A percentile compares a stretch with the other conserved stretches of the same genome.
These are phyloP conservation scores for Drosophila anomalata DNA, from an alignment of 2,888 invertebrate species.

Conservation along the genomic window DNA sequence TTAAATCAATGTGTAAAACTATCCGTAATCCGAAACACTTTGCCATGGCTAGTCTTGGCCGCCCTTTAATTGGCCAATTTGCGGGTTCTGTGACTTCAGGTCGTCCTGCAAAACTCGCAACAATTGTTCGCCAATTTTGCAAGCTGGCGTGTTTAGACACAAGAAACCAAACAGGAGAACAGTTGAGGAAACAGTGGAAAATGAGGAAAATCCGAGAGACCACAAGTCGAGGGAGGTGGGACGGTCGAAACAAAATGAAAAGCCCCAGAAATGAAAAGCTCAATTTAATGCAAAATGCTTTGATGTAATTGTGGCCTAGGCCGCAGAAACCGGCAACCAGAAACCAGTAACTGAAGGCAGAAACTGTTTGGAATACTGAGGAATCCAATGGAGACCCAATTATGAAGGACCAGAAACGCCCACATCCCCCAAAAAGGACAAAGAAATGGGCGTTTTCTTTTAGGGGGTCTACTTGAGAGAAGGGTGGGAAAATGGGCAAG, in stretches of 20 bases:
- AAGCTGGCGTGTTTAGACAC: slow-evolving; percentile 59
- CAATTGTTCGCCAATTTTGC: slow-evolving; percentile 68
- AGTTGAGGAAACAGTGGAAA: slow-evolving; percentile 15
- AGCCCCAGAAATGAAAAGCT: slow-evolving; percentile 58
- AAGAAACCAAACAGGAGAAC: slow-evolving; percentile 50
- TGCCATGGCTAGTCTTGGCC: slow-evolving; percentile 18
- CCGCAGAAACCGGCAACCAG: slow-evolving; percentile 31
- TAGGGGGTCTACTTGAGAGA: not conserved
- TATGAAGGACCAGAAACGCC: slow-evolving; percentile 49
- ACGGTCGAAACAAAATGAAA: slow-evolving; percentile 48
- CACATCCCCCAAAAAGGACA: slow-evolving; percentile 24
- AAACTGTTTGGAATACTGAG: slow-evolving; percentile 13
- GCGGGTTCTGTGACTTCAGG: slow-evolving; percentile 33
- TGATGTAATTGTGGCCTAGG: slow-evolving; percentile 75
- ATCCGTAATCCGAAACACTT: slow-evolving; percentile 15
- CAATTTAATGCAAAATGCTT: slow-evolving; percentile 71
- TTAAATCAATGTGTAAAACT: slow-evolving; percentile 35
- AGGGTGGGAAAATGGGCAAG: slow-evolving; percentile 15
- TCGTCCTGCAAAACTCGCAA: slow-evolving; percentile 23
- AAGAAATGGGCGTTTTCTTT: slow-evolving; percentile 21
- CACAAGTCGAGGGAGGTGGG: slow-evolving; percentile 30
- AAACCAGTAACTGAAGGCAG: slow-evolving; percentile 9
- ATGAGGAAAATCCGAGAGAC: slow-evolving; percentile 36
- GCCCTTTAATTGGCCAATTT: slow-evolving; percentile 73
- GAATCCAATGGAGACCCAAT: slow-evolving; percentile 55